Conservation (phyloP, 1,140 invertebrate genomes). For the Lineus longissimus region DNA sequence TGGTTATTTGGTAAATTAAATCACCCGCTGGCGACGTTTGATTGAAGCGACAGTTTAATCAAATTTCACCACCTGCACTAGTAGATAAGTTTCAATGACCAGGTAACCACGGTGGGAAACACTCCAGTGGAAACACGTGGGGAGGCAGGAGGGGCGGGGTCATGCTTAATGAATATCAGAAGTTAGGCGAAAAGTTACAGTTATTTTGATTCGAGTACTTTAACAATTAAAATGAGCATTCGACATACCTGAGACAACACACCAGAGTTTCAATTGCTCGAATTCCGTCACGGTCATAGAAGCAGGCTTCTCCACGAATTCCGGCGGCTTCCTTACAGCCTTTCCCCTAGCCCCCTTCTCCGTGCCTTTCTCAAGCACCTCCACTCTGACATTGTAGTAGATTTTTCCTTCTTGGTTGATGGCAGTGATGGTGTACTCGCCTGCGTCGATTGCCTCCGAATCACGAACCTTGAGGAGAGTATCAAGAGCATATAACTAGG, state of each 20-base stretch:
- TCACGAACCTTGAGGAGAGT: conserved; percentile 36
- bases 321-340: conserved; percentile 13
- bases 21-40: too few species aligned
- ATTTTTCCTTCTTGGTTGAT: conserved; percentile 33
- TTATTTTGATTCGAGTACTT: too few species aligned
- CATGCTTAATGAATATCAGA: too few species aligned
- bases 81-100: too few species aligned
- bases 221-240: not conserved
- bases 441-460: conserved; percentile 26
- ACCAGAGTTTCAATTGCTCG: conserved; percentile 20
- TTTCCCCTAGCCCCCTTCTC: not conserved
- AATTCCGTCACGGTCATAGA: conserved; percentile 20
- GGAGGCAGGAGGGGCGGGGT: too few species aligned
- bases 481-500: not conserved
- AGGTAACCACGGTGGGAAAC: too few species aligned
- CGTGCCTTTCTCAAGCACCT: not conserved
- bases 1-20: too few species aligned
- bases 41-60: too few species aligned
- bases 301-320: conserved; percentile 22
- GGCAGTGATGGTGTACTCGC: conserved; percentile 39
- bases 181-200: too few species aligned
- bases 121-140: too few species aligned
- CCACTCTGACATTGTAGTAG: conserved; percentile 27
- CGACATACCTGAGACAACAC: conserved; percentile 16
- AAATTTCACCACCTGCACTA: too few species aligned